Percentiles rank a stretch among this genome's conserved stretches.
These are phyloP conservation scores for Montipora sp. DNA, from an alignment of 64 coral and sea anemone genomes.

Conservation along the genomic window DNA sequence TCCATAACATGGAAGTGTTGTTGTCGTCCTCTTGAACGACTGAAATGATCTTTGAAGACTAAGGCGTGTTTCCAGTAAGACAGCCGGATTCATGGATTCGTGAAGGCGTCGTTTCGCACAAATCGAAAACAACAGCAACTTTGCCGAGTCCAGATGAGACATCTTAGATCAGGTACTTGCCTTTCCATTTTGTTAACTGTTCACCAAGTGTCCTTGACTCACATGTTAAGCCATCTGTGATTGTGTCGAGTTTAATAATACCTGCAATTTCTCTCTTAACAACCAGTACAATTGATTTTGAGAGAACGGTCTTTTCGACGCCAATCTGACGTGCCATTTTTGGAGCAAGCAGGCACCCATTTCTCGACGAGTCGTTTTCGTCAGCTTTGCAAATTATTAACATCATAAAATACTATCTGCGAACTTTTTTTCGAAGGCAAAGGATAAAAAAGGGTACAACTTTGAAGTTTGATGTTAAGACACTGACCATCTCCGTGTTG, in stretches of 20 bases:
- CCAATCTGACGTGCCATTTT: constrained; percentile 16
- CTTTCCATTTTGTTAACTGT: not conserved
- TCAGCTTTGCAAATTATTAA: not conserved
- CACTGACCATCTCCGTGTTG: not conserved
- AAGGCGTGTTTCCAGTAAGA: not conserved
- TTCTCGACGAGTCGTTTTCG: not conserved
- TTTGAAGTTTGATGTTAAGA: not conserved
- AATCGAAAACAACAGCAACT: not conserved
- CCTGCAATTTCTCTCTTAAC: not conserved
- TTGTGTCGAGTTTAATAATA: not conserved
- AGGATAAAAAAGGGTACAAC: not conserved
- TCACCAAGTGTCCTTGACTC: not conserved
- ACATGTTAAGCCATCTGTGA: not conserved
- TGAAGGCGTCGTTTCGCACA: not conserved
- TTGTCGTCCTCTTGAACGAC: not conserved
- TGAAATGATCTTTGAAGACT: not conserved
- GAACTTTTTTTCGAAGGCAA: not conserved
- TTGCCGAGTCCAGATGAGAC: not conserved
- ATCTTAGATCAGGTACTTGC: not conserved
- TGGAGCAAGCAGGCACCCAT: not conserved
- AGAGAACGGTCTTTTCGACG: not conserved
- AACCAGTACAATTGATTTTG: not conserved
- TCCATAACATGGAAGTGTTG: not conserved
- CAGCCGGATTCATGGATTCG: not conserved
- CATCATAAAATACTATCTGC: not conserved